phyloP scores from a whole-genome alignment of 2,888 invertebrate species.

The Microctonus aethiopoides region DNA sequence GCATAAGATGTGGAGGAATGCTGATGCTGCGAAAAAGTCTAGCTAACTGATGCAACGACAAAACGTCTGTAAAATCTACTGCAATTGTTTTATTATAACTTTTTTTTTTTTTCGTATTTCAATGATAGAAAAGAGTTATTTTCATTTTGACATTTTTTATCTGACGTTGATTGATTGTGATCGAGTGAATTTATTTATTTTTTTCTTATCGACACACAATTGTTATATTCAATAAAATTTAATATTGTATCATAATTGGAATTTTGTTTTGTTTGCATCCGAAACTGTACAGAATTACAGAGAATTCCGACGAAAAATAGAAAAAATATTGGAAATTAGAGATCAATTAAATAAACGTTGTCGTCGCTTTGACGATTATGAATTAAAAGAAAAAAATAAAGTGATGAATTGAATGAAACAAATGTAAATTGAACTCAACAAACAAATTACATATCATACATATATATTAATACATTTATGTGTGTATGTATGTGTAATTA shows the following conservation, averaged over 20 bases:
- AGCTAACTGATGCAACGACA: conserved; percentile 39
- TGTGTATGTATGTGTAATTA: conserved; percentile 3
- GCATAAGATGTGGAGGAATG: conserved; percentile 46
- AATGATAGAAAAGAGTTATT: not conserved
- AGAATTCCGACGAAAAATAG: no score
- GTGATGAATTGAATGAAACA: not conserved
- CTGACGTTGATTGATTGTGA: no score
- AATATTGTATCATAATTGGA: not conserved
- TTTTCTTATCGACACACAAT: no score
- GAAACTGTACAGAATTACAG: not conserved
- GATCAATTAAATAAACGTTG: conserved; percentile 29
- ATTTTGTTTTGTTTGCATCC: not conserved
- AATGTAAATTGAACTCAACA: not conserved
- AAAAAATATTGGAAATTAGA: conserved; percentile 37
- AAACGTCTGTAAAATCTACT: conserved; percentile 30
- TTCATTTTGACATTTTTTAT: no score
- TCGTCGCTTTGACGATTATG: not conserved
- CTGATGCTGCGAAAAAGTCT: conserved; percentile 43
- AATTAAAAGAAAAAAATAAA: not conserved
- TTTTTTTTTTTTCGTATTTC: conserved; percentile 5
- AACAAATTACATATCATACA: no score
- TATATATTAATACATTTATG: not conserved
- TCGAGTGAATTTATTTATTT: no score
- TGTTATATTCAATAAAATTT: not conserved
- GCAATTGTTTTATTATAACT: not conserved